These are phyloP conservation scores for Actenoides hombroni DNA, from an alignment of 2,113 vertebrate genomes.

Conservation along the genomic window DNA sequence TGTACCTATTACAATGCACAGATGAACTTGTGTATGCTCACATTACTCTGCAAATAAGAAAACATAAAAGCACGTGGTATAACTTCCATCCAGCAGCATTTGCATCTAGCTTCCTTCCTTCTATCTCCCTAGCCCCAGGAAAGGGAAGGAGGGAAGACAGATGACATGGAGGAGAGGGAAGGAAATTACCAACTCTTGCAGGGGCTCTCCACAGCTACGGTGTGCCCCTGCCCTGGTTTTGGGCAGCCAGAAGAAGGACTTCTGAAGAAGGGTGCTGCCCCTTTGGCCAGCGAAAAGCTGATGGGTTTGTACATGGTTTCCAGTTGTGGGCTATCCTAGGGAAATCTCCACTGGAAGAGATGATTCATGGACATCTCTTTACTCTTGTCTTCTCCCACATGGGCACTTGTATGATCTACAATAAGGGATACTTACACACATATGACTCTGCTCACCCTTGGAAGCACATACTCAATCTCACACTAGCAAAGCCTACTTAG, in stretches of 20 bases:
- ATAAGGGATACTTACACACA: accelerated
- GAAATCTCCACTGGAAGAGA: background rate
- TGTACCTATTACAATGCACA: background rate
- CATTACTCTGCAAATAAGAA: background rate
- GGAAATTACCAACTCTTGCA: accelerated
- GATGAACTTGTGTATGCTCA: background rate
- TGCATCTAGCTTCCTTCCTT: background rate
- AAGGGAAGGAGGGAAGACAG: background rate
- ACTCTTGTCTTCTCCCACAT: background rate
- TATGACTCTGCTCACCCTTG: background rate
- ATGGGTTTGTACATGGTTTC: background rate
- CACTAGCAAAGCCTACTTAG: background rate
- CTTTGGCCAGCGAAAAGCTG: background rate
- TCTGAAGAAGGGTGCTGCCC: background rate
- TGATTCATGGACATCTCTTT: background rate
- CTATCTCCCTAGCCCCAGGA: background rate
- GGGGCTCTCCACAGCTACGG: background rate
- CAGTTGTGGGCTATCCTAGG: background rate
- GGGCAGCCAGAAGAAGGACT: background rate
- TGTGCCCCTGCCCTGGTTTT: background rate
- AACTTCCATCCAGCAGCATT: background rate
- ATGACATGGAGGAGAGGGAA: background rate
- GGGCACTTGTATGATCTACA: accelerated
- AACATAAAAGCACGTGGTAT: background rate
- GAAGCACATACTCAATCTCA: background rate